These are phyloP conservation scores for Brachionus sp. DNA, from an alignment of 1,140 invertebrate genomes.

Conservation along the genomic window DNA sequence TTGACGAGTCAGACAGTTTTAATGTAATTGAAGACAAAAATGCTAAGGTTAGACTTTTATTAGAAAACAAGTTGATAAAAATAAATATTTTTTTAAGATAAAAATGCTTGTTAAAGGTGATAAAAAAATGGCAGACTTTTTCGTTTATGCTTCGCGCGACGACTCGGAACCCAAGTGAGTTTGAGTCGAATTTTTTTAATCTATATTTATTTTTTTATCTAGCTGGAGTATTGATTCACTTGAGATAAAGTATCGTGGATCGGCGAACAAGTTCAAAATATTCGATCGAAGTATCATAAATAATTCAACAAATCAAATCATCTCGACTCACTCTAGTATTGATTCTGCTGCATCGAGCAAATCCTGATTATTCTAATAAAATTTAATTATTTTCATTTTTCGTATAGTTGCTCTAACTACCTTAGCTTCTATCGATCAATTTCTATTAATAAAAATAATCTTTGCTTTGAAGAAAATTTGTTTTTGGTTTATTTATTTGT, in stretches of 20 bases:
- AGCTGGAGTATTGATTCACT: conserved; percentile 36
- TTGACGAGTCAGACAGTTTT: conserved; percentile 3
- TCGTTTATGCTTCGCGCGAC: neutral
- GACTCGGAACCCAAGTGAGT: neutral
- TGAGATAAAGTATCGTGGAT: conserved; percentile 31
- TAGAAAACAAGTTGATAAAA: neutral
- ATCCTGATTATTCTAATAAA: conserved; percentile 8
- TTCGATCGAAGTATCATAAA: conserved; percentile 41
- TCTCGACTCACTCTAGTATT: neutral
- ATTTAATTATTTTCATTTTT: conserved; percentile 18
- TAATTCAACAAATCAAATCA: neutral
- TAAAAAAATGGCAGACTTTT: conserved; percentile 16
- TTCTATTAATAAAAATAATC: conserved; percentile 19
- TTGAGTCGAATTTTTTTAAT: neutral
- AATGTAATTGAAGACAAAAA: neutral
- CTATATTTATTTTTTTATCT: neutral
- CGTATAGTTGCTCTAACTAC: neutral
- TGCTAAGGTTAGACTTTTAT: neutral
- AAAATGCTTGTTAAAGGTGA: conserved; percentile 25
- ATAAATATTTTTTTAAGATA: neutral
- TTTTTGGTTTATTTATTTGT: conserved; percentile 35
- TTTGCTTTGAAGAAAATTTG: conserved; percentile 20
- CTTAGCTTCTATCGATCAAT: neutral
- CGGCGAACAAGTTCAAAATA: conserved; percentile 26
- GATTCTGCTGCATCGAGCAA: neutral